Base-by-base conservation (phyloP, 2,888 invertebrate species). In the Chironomus riparius region DNA sequence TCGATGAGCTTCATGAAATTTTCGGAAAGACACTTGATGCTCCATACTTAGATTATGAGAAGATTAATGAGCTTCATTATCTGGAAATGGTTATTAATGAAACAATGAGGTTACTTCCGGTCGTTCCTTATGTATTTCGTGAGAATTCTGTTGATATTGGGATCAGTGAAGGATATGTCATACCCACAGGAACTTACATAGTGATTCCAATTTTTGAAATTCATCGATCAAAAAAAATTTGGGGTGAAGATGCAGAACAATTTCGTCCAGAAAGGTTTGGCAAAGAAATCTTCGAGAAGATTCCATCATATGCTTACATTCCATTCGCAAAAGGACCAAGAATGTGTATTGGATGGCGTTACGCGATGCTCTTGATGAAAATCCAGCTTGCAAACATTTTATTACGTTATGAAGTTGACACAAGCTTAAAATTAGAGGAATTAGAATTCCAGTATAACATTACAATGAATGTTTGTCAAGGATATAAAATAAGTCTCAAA, bases 321-420 rank as follows among this genome's bases (percentile, higher is more conserved):
- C 68, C 68, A 7, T 68, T 68, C 12, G 21, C 68, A n/a, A 38
- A 24, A 15, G 72, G 72, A 6, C 72, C 72, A 18, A 2, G 72
- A n/a, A 72, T 72, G 15, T 72, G 72, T 18, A 15, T 72, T 18
- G 72, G 72, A 3, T 56, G 61, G 56, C 13, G 47, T 0, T 72
- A 72, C 38, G 72, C 50, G 15, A 72, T 72, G 38, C 13, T 38
- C 22, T 72, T 72, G 22, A 72, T 72, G 72, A 72, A 72, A 38
- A 72, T 50, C 12, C 6, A 50, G 2, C 61, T 72, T 12, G 61
- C 21, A 10, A 56, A 61, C 6, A n/a, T 72, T 38, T 38, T 72
- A n/a, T 7, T 50, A 6, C 24, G 28, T 7, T 72, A 61, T 28
- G 38, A 61, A 72, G 12, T 61, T 7, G 6, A 48, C 1, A 56